These are phyloP conservation scores for Phalacrocorax brasilianus DNA, from an alignment of 2,113 vertebrate species.

Conservation along the genomic window DNA sequence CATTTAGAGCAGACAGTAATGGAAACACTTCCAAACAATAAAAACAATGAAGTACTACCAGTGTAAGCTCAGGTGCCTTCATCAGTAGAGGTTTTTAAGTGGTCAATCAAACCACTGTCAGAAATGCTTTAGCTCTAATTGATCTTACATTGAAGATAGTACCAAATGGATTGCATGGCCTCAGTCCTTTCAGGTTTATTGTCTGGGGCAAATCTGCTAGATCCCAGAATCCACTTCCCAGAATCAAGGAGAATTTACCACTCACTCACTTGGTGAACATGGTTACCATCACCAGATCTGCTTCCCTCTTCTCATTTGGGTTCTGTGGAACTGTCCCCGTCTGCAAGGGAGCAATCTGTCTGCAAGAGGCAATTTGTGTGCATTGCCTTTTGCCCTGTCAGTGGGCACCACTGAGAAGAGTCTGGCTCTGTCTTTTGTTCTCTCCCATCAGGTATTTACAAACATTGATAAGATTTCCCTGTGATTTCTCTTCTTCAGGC, in stretches of 20 bases:
- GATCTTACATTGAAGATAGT: not conserved
- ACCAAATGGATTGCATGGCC: not conserved
- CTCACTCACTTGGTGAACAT: not conserved
- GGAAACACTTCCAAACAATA: not conserved
- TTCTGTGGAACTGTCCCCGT: not conserved
- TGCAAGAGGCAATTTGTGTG: not conserved
- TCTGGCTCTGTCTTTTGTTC: not conserved
- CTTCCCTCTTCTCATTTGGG: not conserved
- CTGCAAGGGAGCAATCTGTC: not conserved
- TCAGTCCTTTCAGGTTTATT: not conserved
- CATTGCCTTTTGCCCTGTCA: not conserved
- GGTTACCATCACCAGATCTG: not conserved
- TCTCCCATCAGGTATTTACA: not conserved
- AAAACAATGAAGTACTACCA: not conserved
- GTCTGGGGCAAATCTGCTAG: not conserved
- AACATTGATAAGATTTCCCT: not conserved
- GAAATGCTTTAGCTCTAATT: not conserved
- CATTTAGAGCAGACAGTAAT: not conserved
- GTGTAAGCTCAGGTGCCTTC: not conserved
- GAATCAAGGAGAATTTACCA: not conserved
- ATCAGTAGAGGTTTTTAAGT: not conserved
- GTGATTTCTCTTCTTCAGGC: not conserved
- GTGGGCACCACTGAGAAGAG: not conserved
- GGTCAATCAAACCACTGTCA: not conserved
- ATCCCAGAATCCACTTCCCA: not conserved